Evolutionary conservation across 2,888 invertebrate species (phyloP).

Genomic region (Fragum fragum): DNA sequence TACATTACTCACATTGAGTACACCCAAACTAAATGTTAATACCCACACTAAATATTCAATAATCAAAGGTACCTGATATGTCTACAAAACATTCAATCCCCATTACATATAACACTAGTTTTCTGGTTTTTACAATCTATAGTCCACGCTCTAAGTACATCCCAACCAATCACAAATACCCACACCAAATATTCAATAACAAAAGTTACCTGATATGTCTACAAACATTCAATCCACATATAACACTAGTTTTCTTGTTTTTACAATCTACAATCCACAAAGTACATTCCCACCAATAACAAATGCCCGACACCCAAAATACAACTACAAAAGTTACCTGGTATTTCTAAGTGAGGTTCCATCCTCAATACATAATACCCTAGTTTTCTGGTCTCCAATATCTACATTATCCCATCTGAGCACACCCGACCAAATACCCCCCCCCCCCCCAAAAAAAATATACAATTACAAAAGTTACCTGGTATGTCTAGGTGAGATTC

Average conservation of each 20-base stretch:
- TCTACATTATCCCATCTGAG: too few relatives aligned
- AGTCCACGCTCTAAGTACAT: too few relatives aligned
- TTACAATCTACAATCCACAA: constrained; percentile 97
- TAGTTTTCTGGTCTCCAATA: constrained; percentile 97
- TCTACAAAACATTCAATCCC: too few relatives aligned
- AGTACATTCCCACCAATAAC: constrained; percentile 94
- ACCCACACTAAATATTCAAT: too few relatives aligned
- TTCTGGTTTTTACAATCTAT: too few relatives aligned
- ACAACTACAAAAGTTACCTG: constrained; percentile 89
- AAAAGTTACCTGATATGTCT: constrained; percentile 90
- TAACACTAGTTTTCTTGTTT: constrained; percentile 99
- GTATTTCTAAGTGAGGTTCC: constrained; percentile 97
- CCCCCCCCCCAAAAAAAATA: constrained; percentile 91
- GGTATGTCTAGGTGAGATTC: constrained; percentile 96
- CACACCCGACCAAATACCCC: constrained; percentile 95
- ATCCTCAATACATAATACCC: constrained; percentile 98
- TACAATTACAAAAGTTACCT: constrained; percentile 86
- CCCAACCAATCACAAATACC: constrained; percentile 95
- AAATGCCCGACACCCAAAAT: too few relatives aligned
- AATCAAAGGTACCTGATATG: too few relatives aligned
- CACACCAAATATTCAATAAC: constrained; percentile 88
- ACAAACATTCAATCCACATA: too few relatives aligned
- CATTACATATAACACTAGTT: too few relatives aligned
- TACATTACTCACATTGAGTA: too few relatives aligned
- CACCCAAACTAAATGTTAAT: too few relatives aligned